These are phyloP conservation scores for Epinephelus fuscoguttatus DNA, from an alignment of 2,113 vertebrate species.

Conservation along the genomic window DNA sequence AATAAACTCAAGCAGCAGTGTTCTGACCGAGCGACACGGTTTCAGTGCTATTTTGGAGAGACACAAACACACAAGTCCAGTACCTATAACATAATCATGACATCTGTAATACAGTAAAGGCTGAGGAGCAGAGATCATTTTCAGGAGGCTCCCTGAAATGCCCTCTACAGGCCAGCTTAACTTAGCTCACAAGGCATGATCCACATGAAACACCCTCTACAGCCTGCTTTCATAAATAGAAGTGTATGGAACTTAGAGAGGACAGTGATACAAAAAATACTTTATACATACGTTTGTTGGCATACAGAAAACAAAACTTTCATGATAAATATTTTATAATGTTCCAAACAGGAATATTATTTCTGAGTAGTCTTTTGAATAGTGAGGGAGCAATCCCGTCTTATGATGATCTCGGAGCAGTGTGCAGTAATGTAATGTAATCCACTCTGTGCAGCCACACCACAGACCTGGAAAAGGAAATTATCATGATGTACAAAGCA, in stretches of 20 bases:
- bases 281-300: neutral
- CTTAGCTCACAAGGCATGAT: neutral
- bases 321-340: neutral
- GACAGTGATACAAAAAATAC: too few relatives aligned
- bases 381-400: too few relatives aligned
- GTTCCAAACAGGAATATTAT: too few relatives aligned
- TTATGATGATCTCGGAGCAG: too few relatives aligned
- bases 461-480: too few relatives aligned
- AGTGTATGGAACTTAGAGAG: neutral
- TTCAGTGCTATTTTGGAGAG: neutral
- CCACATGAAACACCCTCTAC: neutral
- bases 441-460: too few relatives aligned
- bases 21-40: neutral
- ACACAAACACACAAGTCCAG: neutral
- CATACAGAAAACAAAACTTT: neutral
- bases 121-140: neutral
- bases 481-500: neutral
- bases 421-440: too few relatives aligned
- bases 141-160: neutral
- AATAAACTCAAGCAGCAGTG: neutral
- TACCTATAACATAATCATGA: constrained; percentile 18
- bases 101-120: constrained; percentile 8
- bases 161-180: constrained; percentile 38
- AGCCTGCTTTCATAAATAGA: neutral
- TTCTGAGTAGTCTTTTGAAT: too few relatives aligned